Base-by-base conservation (phyloP, 2,888 invertebrate species). In the Anarsia innoxiella region DNA sequence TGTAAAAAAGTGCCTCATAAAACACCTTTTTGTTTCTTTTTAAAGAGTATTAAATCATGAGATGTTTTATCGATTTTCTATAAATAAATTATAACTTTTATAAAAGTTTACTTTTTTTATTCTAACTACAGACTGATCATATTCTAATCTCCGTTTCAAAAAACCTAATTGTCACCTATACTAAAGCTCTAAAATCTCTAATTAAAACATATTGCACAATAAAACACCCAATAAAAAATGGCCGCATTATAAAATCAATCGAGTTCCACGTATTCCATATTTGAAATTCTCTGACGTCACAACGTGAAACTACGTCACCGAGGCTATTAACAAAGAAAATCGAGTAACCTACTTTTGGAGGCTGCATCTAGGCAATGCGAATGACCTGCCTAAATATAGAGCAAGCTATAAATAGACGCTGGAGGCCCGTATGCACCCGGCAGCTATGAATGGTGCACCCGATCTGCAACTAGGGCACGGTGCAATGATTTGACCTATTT, bases 401-500 rank as follows among this genome's bases (percentile, higher is more conserved):
- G 65, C 83, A 60, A 16, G 57, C 74, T 83, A 83, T 73, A 70
- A 70, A 77, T 83, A 80, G 80, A 68, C 56, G 51, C 47, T 44
- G 59, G 67, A 68, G 73, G 67, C 66, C 59, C 61, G 58, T 58
- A 59, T 69, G 66, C 66, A 64, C 56, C 57, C 59, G 49, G 53
- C 57, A 4, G 25, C 63, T 56, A 63, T 77, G 77, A 79, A 77
- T 80, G 78, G 77, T 69, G 70, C 70, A 72, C 63, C 60, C 57
- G 53, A 55, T 62, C 59, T 67, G 67, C 72, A 83, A 68, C 60
- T 75, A 63, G 80, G 72, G 53, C 78, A 77, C 77, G 61, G 63
- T 82, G 83, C 82, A 82, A 75, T 77, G 69, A 77, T 77, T 68
- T 80, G 83, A 84, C 84, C 84, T 79, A 84, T 76, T 69, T 84